Base-by-base conservation (phyloP, 2,113 vertebrate species). In the Epinephelus moara region DNA sequence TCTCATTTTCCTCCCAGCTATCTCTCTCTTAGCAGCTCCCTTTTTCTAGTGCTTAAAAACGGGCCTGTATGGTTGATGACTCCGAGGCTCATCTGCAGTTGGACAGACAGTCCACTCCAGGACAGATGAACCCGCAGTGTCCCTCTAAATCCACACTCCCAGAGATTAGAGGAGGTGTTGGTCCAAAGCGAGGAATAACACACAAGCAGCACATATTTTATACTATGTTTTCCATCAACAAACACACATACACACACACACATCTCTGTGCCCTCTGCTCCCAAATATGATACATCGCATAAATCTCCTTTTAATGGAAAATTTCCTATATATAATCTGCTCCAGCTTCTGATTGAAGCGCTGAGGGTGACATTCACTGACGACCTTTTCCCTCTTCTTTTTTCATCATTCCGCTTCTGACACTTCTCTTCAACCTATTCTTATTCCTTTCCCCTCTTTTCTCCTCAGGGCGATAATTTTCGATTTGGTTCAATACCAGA, bases 371-470 rank as follows among this genome's bases (percentile, higher is more conserved):
- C 77, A 78, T 78, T 78, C 70, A 59, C 3, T 40, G 80, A 79
- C 84, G 81, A 85, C 85, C 79, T 87, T 86, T 87, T 80, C 78
- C 60, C 30, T 80, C 75, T 37, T 73, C 52, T 79, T 75, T 55
- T 79, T 86, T 83, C 78, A 84, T 84, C 61, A 82, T 72, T 74
- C 56, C 23, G 27, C 57, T 63, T 50, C 33, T 30, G 25, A 60
- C 45, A 79, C 52, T 66, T 49, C 23, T 67, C 40, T n/a, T 81
- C 37, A 59, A 70, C 64, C 70, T 59, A 25, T 66, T 82, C 64
- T 81, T 59, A 47, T 42, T 76, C 37, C 8, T 52, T 33, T 40
- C 10, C 40, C 23, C 7, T 37, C 23, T 57, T 82, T 85, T 70
- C 64, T 75, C 45, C 78, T 78, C 55, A 40, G 73, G 64, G 61